Percentiles rank a stretch among this genome's conserved stretches.
Evolutionary conservation across 1,140 invertebrate genomes (phyloP).

Genomic region (Ostrea edulis): DNA sequence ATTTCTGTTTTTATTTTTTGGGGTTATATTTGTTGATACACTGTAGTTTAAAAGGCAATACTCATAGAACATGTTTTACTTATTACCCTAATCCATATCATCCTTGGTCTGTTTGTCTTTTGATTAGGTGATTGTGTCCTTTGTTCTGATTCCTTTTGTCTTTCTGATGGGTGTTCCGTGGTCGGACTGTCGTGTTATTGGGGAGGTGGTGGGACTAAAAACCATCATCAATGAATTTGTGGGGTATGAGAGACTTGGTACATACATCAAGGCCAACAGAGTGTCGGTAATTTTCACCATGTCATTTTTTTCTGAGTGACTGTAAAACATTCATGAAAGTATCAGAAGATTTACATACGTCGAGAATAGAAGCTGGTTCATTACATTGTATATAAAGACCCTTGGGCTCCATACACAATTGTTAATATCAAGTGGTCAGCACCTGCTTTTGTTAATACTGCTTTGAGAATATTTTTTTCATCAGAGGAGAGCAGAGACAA

Average conservation of each 20-base stretch:
- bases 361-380: neutral
- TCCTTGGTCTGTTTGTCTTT: too few species aligned
- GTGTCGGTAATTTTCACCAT: conserved; percentile 46
- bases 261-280: conserved; percentile 51
- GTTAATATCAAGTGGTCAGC: neutral
- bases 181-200: conserved; percentile 66
- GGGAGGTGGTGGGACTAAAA: conserved; percentile 68
- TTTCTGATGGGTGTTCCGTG: conserved; percentile 70
- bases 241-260: conserved; percentile 66
- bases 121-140: conserved; percentile 64
- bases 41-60: too few species aligned
- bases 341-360: neutral
- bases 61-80: too few species aligned
- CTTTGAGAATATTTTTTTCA: neutral
- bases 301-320: neutral
- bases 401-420: neutral
- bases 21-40: too few species aligned
- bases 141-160: conserved; percentile 68
- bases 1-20: neutral
- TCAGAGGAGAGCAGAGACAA: conserved; percentile 86
- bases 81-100: too few species aligned
- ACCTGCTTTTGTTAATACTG: neutral
- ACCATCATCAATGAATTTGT: conserved; percentile 72
- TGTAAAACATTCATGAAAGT: neutral
- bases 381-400: neutral